phyloP scores from a whole-genome alignment of 2,888 invertebrate genomes.

The Drosophila suboccidentalis region DNA sequence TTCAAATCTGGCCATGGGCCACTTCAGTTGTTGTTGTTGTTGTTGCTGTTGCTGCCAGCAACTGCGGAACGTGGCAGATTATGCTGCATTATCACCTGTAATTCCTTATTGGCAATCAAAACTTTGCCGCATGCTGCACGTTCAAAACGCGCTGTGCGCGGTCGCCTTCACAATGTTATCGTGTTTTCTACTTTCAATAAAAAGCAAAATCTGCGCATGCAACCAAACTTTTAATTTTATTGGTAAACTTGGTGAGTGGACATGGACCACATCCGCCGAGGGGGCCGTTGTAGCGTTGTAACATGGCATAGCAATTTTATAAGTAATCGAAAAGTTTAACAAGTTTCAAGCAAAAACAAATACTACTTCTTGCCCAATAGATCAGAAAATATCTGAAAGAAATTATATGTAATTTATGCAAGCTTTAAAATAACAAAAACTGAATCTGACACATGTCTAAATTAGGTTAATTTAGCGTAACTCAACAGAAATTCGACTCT shows the following conservation, averaged over 20 bases:
- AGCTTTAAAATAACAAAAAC: neutral
- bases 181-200: slow-evolving; percentile 77
- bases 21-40: slow-evolving; percentile 19
- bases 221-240: slow-evolving; percentile 80
- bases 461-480: neutral
- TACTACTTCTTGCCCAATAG: slow-evolving; percentile 5
- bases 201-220: slow-evolving; percentile 74
- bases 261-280: slow-evolving; percentile 17
- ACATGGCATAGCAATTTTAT: slow-evolving; percentile 23
- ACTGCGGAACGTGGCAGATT: slow-evolving; percentile 75
- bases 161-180: slow-evolving; percentile 49
- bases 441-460: neutral
- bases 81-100: slow-evolving; percentile 83
- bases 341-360: slow-evolving; percentile 31
- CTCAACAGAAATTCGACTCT: neutral
- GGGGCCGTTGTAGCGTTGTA: neutral
- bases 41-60: slow-evolving; percentile 27
- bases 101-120: slow-evolving; percentile 84
- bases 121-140: slow-evolving; percentile 62
- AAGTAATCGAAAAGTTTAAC: slow-evolving; percentile 50
- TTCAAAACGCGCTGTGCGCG: slow-evolving; percentile 22
- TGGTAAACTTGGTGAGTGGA: slow-evolving; percentile 72
- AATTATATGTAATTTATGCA: slow-evolving; percentile 5
- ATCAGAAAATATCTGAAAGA: slow-evolving; percentile 6
- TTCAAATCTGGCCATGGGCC: slow-evolving; percentile 19